Base-by-base conservation (phyloP, 2,888 invertebrate species). In the Torymus auratus region DNA sequence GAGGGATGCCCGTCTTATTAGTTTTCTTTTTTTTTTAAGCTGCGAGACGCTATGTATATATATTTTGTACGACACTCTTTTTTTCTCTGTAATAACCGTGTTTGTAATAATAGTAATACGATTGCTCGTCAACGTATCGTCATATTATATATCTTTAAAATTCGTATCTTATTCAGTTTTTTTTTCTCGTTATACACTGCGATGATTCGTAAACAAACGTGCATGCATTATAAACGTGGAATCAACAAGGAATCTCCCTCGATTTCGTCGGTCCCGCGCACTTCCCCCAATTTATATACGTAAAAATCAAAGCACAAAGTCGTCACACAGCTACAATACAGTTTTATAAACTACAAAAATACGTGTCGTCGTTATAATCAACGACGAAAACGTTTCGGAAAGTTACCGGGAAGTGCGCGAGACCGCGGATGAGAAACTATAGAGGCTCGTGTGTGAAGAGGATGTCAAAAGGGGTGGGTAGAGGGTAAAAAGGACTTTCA, bases 1-100 rank as follows among this genome's bases (percentile, higher is more conserved):
- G 89, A 90, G 90, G 72, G 90, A 90, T 89, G 88, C 88, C 89
- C 88, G 88, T 88, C 88, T 88, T 74, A 87, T 87, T 87, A 88
- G 1, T 28, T 7, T 28, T 28, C 3, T 28, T 28, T 28, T 28
- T 28, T 28, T 28, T 28, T 28, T 28, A 5, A 28, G 28, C 28
- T 28, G 3, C 28, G 28, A 28, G 28, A 28, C 28, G 28, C 28
- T 28, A 28, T 28, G 87, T 86, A 87, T 87, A 88, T 89, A n/a
- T n/a, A n/a, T n/a, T n/a, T n/a, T 85, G 86, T 88, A 88, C 88
- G 88, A 87, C 85, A 84, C 85, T 85, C 81, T 84, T 74, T 78
- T 82, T 80, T 82, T 78, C 75, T 78, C 71, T 78, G 81, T 78
- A 28, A 69, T 58, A 67, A 23, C 15, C 55, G 50, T 17, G 61